phyloP scores from a whole-genome alignment of 2,113 vertebrate genomes.

The Sceloporus undulatus region DNA sequence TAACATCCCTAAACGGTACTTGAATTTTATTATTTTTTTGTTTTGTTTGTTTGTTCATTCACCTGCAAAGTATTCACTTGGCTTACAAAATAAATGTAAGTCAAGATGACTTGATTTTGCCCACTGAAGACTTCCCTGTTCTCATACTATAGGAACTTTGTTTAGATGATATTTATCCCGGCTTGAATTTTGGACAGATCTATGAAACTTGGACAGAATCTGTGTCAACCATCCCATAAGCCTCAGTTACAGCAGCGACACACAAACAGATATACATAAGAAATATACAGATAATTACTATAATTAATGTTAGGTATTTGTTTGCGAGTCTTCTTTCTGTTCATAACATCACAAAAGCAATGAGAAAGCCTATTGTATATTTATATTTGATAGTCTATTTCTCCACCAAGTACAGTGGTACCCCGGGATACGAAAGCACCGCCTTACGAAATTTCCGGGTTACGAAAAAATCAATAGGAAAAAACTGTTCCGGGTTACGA shows the following conservation, averaged over 20 bases:
- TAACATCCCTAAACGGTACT: conserved; percentile 40
- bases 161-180: conserved; percentile 43
- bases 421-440: too few relatives aligned
- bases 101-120: background rate
- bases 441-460: too few relatives aligned
- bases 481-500: too few relatives aligned
- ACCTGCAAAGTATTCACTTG: conserved; percentile 26
- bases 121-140: conserved; percentile 7
- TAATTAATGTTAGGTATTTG: background rate
- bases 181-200: conserved; percentile 14
- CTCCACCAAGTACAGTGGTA: background rate
- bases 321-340: too few relatives aligned
- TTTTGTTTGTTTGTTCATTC: conserved; percentile 47
- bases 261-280: background rate
- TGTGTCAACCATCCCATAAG: conserved; percentile 40
- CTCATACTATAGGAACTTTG: background rate
- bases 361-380: background rate
- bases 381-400: background rate
- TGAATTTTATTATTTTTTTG: conserved; percentile 38
- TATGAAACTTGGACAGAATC: background rate
- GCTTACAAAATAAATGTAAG: background rate
- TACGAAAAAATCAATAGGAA: too few relatives aligned
- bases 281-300: conserved; percentile 5
- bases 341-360: background rate
- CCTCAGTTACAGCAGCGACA: background rate